Conservation (phyloP, 2,113 vertebrate genomes). For the Rhodinocichla rosea region DNA sequence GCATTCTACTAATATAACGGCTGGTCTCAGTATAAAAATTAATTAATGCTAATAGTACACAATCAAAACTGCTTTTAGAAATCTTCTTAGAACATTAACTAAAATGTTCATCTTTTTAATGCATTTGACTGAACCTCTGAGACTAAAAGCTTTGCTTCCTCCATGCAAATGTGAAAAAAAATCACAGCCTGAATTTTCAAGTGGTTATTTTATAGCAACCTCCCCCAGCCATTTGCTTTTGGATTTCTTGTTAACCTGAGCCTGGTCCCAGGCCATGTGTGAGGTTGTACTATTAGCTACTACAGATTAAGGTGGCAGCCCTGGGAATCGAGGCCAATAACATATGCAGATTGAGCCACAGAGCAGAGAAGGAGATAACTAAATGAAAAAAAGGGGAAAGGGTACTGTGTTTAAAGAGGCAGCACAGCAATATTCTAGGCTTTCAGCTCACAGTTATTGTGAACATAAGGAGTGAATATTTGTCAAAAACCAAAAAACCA, state of each 20-base stretch:
- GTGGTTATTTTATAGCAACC: conserved; percentile 53
- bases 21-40: conserved; percentile 74
- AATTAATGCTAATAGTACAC: conserved; percentile 78
- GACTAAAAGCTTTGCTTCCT: conserved; percentile 69
- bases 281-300: conserved; percentile 47
- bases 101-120: conserved; percentile 78
- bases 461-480: neutral
- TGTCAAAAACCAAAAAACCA: neutral
- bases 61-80: conserved; percentile 76
- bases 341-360: conserved; percentile 27
- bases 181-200: conserved; percentile 51
- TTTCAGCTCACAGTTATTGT: neutral
- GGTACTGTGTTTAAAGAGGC: conserved; percentile 14
- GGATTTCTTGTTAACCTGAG: conserved; percentile 51
- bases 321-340: conserved; percentile 54
- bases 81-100: conserved; percentile 77
- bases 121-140: conserved; percentile 69
- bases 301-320: conserved; percentile 57
- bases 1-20: conserved; percentile 62
- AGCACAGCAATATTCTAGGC: neutral
- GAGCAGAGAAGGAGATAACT: conserved; percentile 54
- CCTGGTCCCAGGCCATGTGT: conserved; percentile 42
- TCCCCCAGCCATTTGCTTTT: conserved; percentile 53
- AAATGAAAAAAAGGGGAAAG: conserved; percentile 36
- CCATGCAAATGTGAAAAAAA: conserved; percentile 65